phyloP scores from a whole-genome alignment of 2,888 invertebrate genomes.

The Nemoura dubitans region DNA sequence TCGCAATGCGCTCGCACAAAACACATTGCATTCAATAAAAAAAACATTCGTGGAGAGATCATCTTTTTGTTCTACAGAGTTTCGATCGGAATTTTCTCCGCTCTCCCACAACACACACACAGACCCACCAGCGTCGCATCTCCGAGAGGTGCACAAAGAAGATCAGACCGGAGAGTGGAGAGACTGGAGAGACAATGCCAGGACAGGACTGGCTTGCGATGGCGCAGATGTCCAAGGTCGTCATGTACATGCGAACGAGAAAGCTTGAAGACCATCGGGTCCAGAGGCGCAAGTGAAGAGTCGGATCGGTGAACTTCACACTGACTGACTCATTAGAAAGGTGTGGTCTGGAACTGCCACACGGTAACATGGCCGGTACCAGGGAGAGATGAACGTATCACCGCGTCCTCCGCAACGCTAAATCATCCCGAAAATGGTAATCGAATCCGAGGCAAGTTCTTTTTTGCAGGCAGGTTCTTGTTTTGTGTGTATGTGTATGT shows the following conservation, averaged over 20 bases:
- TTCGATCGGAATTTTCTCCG: neutral
- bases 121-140: neutral
- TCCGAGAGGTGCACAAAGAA: neutral
- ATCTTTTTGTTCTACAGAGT: neutral
- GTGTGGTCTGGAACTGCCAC: conserved; percentile 3
- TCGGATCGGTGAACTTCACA: neutral
- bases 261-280: neutral
- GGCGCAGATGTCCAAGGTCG: conserved; percentile 13
- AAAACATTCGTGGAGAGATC: neutral
- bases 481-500: no score
- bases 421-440: conserved; percentile 38
- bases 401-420: neutral
- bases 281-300: neutral
- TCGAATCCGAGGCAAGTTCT: conserved; percentile 13
- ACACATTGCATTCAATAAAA: neutral
- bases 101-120: neutral
- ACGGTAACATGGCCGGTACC: neutral
- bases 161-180: neutral
- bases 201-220: neutral
- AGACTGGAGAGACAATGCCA: neutral
- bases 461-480: neutral
- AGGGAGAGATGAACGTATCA: neutral
- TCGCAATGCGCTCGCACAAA: neutral
- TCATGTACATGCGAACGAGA: neutral
- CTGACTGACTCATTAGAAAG: conserved; percentile 23